These are phyloP conservation scores for Lacerta agilis DNA, from an alignment of 2,797 vertebrate genomes.

Conservation along the genomic window DNA sequence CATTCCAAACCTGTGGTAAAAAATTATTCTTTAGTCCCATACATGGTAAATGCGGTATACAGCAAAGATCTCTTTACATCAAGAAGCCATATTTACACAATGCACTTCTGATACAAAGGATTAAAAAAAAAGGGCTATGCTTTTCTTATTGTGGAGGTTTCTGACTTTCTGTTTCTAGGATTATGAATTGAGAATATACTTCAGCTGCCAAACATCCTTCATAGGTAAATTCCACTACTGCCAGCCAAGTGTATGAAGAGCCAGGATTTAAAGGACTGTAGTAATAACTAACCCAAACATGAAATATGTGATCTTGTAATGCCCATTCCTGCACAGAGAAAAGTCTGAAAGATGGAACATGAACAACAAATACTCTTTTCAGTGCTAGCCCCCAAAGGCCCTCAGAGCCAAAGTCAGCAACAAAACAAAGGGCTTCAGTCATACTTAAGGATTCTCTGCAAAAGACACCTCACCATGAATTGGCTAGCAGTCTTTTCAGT, in stretches of 20 bases:
- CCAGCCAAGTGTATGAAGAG: not conserved
- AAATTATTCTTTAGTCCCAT: not conserved
- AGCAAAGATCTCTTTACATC: not conserved
- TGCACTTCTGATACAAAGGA: not conserved
- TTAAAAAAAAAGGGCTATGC: too few relatives aligned
- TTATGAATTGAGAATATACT: not conserved
- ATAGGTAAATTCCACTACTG: not conserved
- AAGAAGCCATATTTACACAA: not conserved
- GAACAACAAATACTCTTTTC: not conserved
- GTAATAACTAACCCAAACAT: not conserved
- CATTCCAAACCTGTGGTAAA: constrained; percentile 88
- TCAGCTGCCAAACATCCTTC: not conserved
- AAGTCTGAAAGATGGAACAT: not conserved
- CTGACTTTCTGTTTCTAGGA: not conserved
- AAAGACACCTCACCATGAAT: not conserved
- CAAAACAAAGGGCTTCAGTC: not conserved
- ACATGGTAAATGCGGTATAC: constrained; percentile 20
- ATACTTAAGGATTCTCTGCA: not conserved
- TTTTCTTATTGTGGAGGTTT: not conserved
- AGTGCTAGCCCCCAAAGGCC: not conserved
- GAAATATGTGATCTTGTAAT: not conserved
- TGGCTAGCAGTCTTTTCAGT: not conserved
- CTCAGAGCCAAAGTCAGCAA: not conserved
- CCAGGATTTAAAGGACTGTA: constrained; percentile 4
- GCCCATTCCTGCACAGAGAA: not conserved